Evolutionary conservation across 2,113 vertebrate species (phyloP).

Genomic region (Recurvirostra avosetta): DNA sequence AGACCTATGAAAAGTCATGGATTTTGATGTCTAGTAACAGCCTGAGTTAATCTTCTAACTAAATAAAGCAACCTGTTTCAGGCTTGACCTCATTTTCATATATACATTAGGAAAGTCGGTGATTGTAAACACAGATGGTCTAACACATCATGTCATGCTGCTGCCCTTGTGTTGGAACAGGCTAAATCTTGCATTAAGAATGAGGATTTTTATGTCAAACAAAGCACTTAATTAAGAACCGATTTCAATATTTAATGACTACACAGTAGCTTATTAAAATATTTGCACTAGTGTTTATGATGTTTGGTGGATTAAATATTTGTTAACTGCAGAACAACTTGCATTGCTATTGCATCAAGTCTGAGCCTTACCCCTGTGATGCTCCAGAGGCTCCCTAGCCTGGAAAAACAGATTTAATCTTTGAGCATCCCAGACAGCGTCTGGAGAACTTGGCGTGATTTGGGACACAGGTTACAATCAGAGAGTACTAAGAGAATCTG

Average conservation of each 20-base stretch:
- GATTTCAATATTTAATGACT: constrained; percentile 58
- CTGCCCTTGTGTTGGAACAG: constrained; percentile 38
- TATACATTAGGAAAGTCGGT: constrained; percentile 21
- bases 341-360: not conserved
- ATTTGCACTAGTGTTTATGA: constrained; percentile 19
- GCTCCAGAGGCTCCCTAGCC: not conserved
- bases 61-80: constrained; percentile 18
- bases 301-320: constrained; percentile 30
- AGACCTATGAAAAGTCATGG: not conserved
- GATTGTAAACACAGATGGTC: constrained; percentile 57
- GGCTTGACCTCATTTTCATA: constrained; percentile 39
- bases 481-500: not conserved
- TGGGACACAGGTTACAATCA: not conserved
- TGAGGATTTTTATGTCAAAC: constrained; percentile 46
- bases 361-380: not conserved
- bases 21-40: constrained; percentile 7
- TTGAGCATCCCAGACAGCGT: not conserved
- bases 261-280: constrained; percentile 40
- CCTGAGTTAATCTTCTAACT: not conserved
- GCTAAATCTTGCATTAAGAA: constrained; percentile 21
- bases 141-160: not conserved
- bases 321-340: not conserved
- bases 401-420: not conserved
- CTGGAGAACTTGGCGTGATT: not conserved
- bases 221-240: constrained; percentile 54